These are phyloP conservation scores for Cossypha niveicapilla DNA, from an alignment of 2,797 vertebrate genomes.

Conservation along the genomic window DNA sequence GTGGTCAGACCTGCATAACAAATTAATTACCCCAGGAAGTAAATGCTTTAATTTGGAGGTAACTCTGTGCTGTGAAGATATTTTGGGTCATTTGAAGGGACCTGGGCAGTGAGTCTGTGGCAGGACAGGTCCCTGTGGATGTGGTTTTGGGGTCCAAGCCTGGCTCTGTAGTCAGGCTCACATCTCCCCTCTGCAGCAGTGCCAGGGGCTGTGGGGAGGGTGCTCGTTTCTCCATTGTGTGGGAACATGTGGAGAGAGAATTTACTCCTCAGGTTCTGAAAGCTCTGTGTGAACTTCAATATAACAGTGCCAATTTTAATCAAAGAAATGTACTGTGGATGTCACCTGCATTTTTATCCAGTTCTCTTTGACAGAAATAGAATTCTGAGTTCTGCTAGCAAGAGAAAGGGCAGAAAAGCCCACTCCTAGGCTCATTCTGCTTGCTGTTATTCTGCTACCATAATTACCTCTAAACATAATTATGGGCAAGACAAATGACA, in stretches of 20 bases:
- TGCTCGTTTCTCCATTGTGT: neutral
- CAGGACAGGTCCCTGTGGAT: neutral
- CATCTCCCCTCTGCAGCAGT: neutral
- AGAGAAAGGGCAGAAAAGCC: conserved; percentile 13
- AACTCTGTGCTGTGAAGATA: neutral
- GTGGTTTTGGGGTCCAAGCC: neutral
- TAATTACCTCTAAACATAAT: conserved; percentile 77
- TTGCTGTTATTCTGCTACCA: conserved; percentile 42
- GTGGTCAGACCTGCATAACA: neutral
- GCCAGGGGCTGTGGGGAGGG: neutral
- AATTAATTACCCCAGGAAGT: neutral
- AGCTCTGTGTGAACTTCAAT: conserved; percentile 21
- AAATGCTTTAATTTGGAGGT: neutral
- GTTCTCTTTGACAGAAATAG: conserved; percentile 46
- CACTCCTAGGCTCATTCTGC: conserved; percentile 44
- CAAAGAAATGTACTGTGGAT: conserved; percentile 37
- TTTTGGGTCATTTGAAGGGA: neutral
- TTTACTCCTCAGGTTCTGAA: neutral
- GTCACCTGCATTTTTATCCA: conserved; percentile 61
- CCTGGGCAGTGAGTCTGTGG: neutral
- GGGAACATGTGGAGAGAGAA: neutral
- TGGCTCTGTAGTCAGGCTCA: neutral
- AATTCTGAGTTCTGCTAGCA: conserved; percentile 19
- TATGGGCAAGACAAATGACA: conserved; percentile 71
- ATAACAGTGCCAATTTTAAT: conserved; percentile 42